Evolutionary conservation across 2,797 vertebrate genomes (phyloP).

Genomic region (Cetoscarus ocellatus): DNA sequence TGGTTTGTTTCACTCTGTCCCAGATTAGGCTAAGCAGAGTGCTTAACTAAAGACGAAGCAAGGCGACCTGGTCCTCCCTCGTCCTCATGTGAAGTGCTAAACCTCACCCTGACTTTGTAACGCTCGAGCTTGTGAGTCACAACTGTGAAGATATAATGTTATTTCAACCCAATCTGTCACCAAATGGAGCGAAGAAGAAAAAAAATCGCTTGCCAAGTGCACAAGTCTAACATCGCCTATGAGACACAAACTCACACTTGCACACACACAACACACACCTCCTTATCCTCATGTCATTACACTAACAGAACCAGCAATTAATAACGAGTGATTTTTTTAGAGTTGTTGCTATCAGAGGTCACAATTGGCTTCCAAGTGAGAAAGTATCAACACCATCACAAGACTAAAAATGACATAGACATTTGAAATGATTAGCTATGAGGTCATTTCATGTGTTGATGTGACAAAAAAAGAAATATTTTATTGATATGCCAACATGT

Average conservation of each 20-base stretch:
- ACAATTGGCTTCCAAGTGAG: slow-evolving; percentile 69
- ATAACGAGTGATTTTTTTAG: slow-evolving; percentile 61
- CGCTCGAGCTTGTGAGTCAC: slow-evolving; percentile 76
- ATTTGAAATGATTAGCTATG: slow-evolving; percentile 68
- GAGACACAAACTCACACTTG: slow-evolving; percentile 37
- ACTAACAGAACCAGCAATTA: slow-evolving; percentile 71
- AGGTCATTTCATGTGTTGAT: slow-evolving; percentile 61
- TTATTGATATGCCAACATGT: slow-evolving; percentile 57
- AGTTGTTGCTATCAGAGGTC: slow-evolving; percentile 67
- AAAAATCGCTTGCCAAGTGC: slow-evolving; percentile 73
- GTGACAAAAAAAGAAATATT: slow-evolving; percentile 59
- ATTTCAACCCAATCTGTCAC: slow-evolving; percentile 84
- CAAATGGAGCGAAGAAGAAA: slow-evolving; percentile 70
- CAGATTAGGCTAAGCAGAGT: slow-evolving; percentile 56
- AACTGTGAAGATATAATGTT: slow-evolving; percentile 81
- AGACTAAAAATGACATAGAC: slow-evolving; percentile 62
- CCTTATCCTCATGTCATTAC: slow-evolving; percentile 69
- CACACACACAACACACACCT: slow-evolving; percentile 48
- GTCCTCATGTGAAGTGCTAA: slow-evolving; percentile 75
- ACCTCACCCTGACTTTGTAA: slow-evolving; percentile 78
- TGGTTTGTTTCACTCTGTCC: slow-evolving; percentile 51
- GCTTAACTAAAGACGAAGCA: slow-evolving; percentile 69
- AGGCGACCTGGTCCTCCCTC: slow-evolving; percentile 67
- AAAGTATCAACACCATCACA: slow-evolving; percentile 68
- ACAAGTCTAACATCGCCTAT: slow-evolving; percentile 73